Evolutionary conservation across 2,113 vertebrate genomes (phyloP).

Genomic region (Syngnathus floridae): DNA sequence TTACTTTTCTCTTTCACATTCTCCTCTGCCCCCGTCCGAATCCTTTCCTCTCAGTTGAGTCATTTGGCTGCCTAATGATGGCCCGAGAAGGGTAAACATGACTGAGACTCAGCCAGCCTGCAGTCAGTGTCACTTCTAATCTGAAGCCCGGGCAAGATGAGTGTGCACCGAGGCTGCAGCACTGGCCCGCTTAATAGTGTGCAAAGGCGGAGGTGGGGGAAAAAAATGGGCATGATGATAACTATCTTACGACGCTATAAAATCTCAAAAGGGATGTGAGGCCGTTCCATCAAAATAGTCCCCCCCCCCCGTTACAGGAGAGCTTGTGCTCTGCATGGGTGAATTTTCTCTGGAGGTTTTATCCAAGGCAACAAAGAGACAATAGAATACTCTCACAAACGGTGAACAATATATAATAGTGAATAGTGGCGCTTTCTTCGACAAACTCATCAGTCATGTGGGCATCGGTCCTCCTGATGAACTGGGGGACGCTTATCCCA

Average conservation of each 20-base stretch:
- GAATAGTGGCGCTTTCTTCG: neutral
- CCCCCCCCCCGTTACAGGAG: neutral
- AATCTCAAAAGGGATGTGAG: neutral
- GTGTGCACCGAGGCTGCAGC: conserved; percentile 24
- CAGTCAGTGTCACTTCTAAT: conserved; percentile 62
- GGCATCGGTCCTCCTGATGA: neutral
- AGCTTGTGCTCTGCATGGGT: neutral
- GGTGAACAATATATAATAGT: neutral
- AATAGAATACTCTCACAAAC: neutral
- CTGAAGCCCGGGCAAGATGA: conserved; percentile 39
- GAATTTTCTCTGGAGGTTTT: neutral
- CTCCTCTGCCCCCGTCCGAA: conserved; percentile 10
- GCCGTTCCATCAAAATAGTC: neutral
- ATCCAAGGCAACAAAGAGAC: neutral
- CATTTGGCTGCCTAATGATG: conserved; percentile 56
- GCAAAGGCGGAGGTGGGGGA: neutral
- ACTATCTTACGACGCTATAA: conserved; percentile 19
- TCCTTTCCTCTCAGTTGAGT: conserved; percentile 33
- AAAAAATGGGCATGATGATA: conserved; percentile 1
- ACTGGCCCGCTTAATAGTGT: conserved; percentile 15
- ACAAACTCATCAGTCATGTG: neutral
- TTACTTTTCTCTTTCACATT: neutral
- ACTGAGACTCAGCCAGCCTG: conserved; percentile 54
- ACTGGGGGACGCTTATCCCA: neutral
- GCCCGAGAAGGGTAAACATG: conserved; percentile 51